These are phyloP conservation scores for Tortricodes alternella DNA, from an alignment of 2,888 invertebrate genomes.

Conservation along the genomic window DNA sequence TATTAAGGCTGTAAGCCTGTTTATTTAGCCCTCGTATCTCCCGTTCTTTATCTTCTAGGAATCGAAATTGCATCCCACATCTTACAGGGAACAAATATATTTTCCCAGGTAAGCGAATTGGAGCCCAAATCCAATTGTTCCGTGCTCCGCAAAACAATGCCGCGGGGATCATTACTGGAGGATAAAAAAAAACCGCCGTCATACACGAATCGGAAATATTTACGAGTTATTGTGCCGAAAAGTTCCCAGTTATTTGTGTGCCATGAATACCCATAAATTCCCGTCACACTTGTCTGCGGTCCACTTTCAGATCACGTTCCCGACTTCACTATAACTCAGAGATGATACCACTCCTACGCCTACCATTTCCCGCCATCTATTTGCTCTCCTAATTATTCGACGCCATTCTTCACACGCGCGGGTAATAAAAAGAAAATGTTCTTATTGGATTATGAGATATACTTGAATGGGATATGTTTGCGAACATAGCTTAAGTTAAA, in stretches of 20 bases:
- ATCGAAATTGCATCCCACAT: not conserved
- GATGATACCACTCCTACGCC: slow-evolving; percentile 42
- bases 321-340: slow-evolving; percentile 38
- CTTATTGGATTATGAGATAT: slow-evolving; percentile 1
- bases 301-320: slow-evolving; percentile 54
- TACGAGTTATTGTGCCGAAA: slow-evolving; percentile 20
- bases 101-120: not conserved
- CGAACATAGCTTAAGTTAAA: not conserved
- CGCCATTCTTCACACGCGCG: slow-evolving; percentile 12
- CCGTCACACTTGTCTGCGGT: slow-evolving; percentile 40
- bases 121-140: not conserved
- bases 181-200: slow-evolving; percentile 9
- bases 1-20: too few species aligned
- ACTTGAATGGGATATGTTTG: not conserved
- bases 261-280: slow-evolving; percentile 49
- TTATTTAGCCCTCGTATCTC: too few species aligned
- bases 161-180: slow-evolving; percentile 15
- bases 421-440: not conserved
- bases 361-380: slow-evolving; percentile 9
- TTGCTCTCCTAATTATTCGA: slow-evolving; percentile 25
- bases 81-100: not conserved
- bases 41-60: too few species aligned
- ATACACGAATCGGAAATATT: slow-evolving; percentile 16
- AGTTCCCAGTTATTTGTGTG: slow-evolving; percentile 34
- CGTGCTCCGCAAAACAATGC: slow-evolving; percentile 8